Base-by-base conservation (phyloP, 2,797 vertebrate species). In the Pyrocephalus nanus region DNA sequence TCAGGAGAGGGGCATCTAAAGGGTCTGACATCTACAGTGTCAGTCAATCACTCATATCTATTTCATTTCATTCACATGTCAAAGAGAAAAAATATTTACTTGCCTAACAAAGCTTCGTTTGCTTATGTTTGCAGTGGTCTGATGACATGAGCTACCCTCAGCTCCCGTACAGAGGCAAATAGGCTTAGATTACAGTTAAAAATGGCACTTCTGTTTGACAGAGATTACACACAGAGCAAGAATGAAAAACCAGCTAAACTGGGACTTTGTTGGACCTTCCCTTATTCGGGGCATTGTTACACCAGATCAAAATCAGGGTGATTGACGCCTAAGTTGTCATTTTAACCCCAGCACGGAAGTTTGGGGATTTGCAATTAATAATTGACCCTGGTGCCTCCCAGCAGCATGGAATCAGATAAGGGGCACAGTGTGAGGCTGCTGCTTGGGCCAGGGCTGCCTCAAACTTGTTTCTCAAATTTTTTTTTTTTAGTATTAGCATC, bases 21-120 rank as follows among this genome's bases (percentile, higher is more conserved):
- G 48, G 73, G 83, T 81, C 83, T 93, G 90, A 78, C 87, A 62
- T 64, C 70, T 60, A 82, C 0, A 0, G 73, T 88, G 92, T 54
- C 94, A 88, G 92, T 93, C 95, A 94, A 53, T 92, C 92, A 90
- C 70, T 95, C 79, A 53, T 81, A 96, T 88, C 91, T 96, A 26
- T 88, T 94, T 80, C 40, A 40, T 92, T 96, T 88, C 51, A 81
- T 84, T 84, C 93, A 65, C 51, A 9, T 29, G 60, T 64, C 79
- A 93, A 73, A 88, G 34, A 93, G 75, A 90, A 88, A 79, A 88
- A 95, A 93, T 62, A 87, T 78, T 96, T 91, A 85, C 78, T 92
- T 60, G 64, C 82, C 40, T 84, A 70, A 92, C 85, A 95, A 92
- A 93, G 81, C 71, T 81, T 71, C 0, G 0, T 86, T 91, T 92